Conservation (phyloP, 1,140 invertebrate genomes). For the Drosophila sulfurigaster region DNA sequence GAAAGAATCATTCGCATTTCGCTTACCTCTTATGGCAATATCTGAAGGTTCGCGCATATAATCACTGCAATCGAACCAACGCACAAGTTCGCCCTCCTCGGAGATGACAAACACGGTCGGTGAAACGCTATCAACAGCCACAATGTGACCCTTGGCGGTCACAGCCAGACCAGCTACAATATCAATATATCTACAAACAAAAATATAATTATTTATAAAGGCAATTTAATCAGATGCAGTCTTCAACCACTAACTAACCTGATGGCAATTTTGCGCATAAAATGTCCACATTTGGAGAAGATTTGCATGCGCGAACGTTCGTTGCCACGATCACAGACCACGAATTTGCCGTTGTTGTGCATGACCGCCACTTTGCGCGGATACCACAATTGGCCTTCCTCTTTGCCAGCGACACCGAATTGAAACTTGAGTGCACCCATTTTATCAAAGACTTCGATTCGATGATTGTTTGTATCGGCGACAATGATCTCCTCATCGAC, state of each 20-base stretch:
- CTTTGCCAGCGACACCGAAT: slow-evolving; percentile 95
- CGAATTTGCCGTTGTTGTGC: slow-evolving; percentile 94
- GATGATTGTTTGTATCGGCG: slow-evolving; percentile 98
- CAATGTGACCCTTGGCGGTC: slow-evolving; percentile 95
- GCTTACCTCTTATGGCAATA: slow-evolving; percentile 95
- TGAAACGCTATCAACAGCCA: slow-evolving; percentile 98
- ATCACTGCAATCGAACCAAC: slow-evolving; percentile 98
- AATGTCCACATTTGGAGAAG: slow-evolving; percentile 94
- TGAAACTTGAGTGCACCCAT: slow-evolving; percentile 94
- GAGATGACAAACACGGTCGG: slow-evolving; percentile 98
- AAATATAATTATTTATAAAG: neutral
- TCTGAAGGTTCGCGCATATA: slow-evolving; percentile 99
- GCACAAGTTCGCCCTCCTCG: slow-evolving; percentile 94
- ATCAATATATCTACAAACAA: slow-evolving; percentile 92
- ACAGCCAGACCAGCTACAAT: slow-evolving; percentile 98
- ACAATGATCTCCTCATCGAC: slow-evolving; percentile 97
- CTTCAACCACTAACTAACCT: slow-evolving; percentile 57
- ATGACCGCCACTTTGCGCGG: slow-evolving; percentile 98
- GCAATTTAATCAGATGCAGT: too few species aligned
- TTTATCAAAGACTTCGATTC: slow-evolving; percentile 97
- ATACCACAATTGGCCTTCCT: slow-evolving; percentile 98
- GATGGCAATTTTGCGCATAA: slow-evolving; percentile 96
- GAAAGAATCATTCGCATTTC: too few species aligned
- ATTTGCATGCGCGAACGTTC: slow-evolving; percentile 98
- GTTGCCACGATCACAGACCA: slow-evolving; percentile 98